phyloP scores from a whole-genome alignment of 1,140 invertebrate genomes.

The Aphis craccivora region DNA sequence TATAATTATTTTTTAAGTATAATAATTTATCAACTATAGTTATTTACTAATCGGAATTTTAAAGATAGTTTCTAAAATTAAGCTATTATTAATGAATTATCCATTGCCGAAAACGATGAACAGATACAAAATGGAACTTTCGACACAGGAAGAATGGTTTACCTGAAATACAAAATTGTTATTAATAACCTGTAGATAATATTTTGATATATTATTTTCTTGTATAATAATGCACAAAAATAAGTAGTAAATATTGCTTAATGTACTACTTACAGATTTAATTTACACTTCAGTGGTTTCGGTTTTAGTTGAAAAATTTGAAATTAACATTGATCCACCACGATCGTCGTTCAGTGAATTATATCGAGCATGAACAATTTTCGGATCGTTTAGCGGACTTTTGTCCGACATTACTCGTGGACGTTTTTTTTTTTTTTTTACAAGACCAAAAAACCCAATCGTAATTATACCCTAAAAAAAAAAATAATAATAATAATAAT shows the following conservation, averaged over 20 bases:
- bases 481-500: neutral
- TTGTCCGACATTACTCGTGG: slow-evolving; percentile 29
- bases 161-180: neutral
- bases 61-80: neutral
- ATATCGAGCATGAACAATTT: slow-evolving; percentile 23
- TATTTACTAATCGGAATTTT: neutral
- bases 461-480: slow-evolving; percentile 10
- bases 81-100: neutral
- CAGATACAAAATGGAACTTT: neutral
- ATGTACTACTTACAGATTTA: neutral
- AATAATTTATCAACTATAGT: slow-evolving; percentile 21
- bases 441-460: slow-evolving; percentile 44
- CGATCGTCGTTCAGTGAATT: slow-evolving; percentile 49
- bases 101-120: neutral
- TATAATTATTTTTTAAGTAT: neutral
- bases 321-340: neutral
- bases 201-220: neutral
- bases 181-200: neutral
- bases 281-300: slow-evolving; percentile 42
- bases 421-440: slow-evolving; percentile 55
- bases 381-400: slow-evolving; percentile 33
- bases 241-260: neutral
- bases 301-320: neutral
- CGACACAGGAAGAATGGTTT: neutral
- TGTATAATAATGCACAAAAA: neutral